phyloP scores from a whole-genome alignment of 2,888 invertebrate genomes.

The Drosophila nr. medialis region DNA sequence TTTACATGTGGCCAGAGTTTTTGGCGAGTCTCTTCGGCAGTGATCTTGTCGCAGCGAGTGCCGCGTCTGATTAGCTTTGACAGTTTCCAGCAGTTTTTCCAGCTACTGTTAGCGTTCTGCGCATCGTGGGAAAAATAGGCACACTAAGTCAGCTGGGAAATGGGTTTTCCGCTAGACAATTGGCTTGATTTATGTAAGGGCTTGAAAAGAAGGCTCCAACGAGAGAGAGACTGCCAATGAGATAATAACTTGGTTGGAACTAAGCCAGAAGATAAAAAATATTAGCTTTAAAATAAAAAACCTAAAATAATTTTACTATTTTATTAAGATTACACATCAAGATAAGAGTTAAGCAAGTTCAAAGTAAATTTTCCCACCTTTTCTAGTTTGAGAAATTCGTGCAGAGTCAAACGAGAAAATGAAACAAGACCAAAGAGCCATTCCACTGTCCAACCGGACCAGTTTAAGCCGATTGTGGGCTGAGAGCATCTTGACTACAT shows the following conservation, averaged over 20 bases:
- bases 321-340: neutral
- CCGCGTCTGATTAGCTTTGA: conserved; percentile 75
- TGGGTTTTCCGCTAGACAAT: neutral
- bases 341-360: neutral
- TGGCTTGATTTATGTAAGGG: conserved; percentile 1
- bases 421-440: neutral
- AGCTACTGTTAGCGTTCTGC: conserved; percentile 63
- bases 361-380: neutral
- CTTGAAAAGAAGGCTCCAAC: neutral
- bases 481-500: neutral
- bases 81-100: conserved; percentile 66
- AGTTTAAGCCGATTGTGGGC: neutral
- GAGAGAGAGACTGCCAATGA: neutral
- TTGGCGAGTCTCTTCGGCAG: conserved; percentile 54
- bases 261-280: too few species aligned
- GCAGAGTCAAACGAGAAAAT: neutral
- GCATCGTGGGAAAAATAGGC: conserved; percentile 62
- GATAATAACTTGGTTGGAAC: neutral
- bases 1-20: conserved; percentile 57
- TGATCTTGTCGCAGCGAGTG: conserved; percentile 72
- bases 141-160: neutral
- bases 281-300: too few species aligned
- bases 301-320: neutral
- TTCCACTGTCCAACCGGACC: conserved; percentile 1
- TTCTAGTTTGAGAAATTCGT: neutral